Evolutionary conservation across 2,888 invertebrate species (phyloP).

Genomic region (Achlya flavicornis): DNA sequence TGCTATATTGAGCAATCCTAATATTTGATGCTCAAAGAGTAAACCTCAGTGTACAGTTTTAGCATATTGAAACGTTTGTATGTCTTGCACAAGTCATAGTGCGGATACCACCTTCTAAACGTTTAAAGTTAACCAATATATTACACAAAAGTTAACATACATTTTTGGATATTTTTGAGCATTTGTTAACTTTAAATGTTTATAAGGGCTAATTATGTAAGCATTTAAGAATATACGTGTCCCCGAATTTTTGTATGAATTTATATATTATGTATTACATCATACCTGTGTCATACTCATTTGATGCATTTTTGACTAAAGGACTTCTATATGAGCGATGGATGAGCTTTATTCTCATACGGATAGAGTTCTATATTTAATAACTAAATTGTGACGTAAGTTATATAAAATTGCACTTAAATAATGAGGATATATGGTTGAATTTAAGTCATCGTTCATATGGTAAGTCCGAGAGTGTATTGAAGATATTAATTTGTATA

Average conservation of each 20-base stretch:
- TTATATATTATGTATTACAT: conserved; percentile 52
- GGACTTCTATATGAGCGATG: conserved; percentile 16
- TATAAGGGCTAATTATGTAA: conserved; percentile 31
- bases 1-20: neutral
- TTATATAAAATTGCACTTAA: neutral
- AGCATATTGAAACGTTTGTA: neutral
- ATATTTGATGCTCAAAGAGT: conserved; percentile 1
- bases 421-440: neutral
- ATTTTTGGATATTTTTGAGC: conserved; percentile 3
- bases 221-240: conserved; percentile 60
- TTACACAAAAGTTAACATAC: neutral
- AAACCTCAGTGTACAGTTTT: neutral
- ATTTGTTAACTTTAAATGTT: neutral
- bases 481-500: conserved; percentile 8
- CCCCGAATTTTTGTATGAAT: conserved; percentile 75
- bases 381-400: neutral
- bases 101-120: neutral
- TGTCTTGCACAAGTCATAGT: neutral
- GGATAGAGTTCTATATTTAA: neutral
- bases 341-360: conserved; percentile 14
- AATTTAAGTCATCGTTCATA: neutral
- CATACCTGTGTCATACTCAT: conserved; percentile 81
- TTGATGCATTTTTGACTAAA: conserved; percentile 71
- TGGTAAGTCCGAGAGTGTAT: neutral
- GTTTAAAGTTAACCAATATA: neutral